These are phyloP conservation scores for Florisuga fusca DNA, from an alignment of 2,797 vertebrate genomes.

Conservation along the genomic window DNA sequence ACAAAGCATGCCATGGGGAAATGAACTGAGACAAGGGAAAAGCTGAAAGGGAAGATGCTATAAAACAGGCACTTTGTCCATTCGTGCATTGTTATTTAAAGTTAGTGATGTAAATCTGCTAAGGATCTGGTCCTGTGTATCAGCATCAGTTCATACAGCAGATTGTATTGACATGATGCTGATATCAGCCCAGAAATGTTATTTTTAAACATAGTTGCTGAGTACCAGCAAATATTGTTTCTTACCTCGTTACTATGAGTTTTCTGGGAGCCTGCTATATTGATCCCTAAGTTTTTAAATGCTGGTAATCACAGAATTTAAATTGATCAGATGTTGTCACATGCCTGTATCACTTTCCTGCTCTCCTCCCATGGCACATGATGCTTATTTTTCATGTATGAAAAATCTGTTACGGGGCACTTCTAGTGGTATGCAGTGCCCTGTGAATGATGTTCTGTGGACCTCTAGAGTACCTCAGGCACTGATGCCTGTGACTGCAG, in stretches of 20 bases:
- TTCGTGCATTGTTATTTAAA: slow-evolving; percentile 56
- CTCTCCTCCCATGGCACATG: background rate
- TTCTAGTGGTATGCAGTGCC: background rate
- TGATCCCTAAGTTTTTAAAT: background rate
- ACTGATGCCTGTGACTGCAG: too few relatives aligned
- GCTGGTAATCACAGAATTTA: background rate
- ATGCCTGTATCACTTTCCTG: background rate
- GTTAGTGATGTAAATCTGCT: slow-evolving; percentile 17
- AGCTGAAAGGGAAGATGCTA: slow-evolving; percentile 57
- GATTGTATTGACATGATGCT: background rate
- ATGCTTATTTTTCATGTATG: background rate
- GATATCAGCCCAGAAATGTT: background rate
- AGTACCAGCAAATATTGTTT: background rate
- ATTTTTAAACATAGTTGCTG: background rate
- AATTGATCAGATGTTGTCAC: background rate
- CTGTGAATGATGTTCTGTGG: background rate
- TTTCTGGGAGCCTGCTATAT: background rate
- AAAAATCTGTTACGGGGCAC: background rate
- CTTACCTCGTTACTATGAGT: background rate
- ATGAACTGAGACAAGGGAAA: slow-evolving; percentile 57
- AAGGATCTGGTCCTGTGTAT: background rate
- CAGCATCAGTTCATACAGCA: background rate
- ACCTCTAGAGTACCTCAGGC: too few relatives aligned
- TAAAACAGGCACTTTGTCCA: slow-evolving; percentile 46
- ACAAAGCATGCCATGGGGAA: slow-evolving; percentile 59